These are phyloP conservation scores for Stomorhina lunata DNA, from an alignment of 2,888 invertebrate species.

Conservation along the genomic window DNA sequence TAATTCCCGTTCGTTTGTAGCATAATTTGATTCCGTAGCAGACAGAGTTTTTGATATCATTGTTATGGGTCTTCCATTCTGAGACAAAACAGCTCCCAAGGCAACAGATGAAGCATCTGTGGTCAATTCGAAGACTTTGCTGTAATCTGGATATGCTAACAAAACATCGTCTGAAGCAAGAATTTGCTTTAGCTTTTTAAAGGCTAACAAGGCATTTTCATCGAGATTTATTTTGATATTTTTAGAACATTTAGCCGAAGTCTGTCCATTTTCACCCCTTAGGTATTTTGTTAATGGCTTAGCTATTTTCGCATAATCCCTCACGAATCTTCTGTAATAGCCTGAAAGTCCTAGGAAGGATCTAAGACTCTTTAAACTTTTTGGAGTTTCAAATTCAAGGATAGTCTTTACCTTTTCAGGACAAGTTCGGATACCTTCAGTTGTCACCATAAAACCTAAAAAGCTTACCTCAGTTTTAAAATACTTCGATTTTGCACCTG, in stretches of 20 bases:
- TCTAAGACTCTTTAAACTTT: neutral
- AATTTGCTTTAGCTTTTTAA: neutral
- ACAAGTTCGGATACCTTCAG: constrained; percentile 2
- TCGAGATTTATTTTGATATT: neutral
- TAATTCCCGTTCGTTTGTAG: constrained; percentile 24
- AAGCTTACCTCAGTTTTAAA: constrained; percentile 23
- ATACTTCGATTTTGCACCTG: neutral
- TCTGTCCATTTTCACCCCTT: neutral
- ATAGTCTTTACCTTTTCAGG: constrained; percentile 4
- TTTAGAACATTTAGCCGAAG: neutral
- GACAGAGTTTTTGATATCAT: no score
- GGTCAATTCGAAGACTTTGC: no score
- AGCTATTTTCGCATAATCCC: no score
- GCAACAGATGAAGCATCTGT: no score
- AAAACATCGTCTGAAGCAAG: neutral
- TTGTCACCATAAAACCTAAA: neutral
- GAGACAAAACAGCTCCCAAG: no score
- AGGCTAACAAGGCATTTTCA: neutral
- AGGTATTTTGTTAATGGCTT: neutral
- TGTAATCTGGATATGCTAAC: neutral
- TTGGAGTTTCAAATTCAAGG: constrained; percentile 3
- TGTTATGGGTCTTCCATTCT: no score
- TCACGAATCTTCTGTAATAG: constrained; percentile 8
- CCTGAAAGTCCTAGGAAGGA: neutral
- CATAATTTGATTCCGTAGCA: no score